phyloP scores from a whole-genome alignment of 2,888 invertebrate species.

The Eupithecia tripunctaria region DNA sequence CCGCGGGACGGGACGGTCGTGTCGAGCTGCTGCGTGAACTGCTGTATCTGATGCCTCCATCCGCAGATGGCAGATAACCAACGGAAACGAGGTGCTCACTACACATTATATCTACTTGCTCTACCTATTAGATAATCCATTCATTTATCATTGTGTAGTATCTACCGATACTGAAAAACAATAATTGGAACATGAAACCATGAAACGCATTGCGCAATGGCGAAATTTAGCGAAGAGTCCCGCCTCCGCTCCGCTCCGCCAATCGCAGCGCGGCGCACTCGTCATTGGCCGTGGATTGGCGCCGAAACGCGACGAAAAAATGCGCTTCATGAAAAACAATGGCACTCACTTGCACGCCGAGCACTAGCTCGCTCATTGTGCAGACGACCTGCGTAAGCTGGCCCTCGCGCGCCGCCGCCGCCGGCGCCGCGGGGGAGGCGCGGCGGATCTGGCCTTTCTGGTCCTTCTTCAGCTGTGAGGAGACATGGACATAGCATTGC shows the following conservation, averaged over 20 bases:
- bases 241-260: slow-evolving; percentile 64
- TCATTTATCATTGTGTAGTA: not conserved
- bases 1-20: not conserved
- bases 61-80: not conserved
- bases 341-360: slow-evolving; percentile 69
- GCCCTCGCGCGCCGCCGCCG: slow-evolving; percentile 34
- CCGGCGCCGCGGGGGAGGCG: slow-evolving; percentile 25
- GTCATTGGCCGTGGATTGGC: slow-evolving; percentile 65
- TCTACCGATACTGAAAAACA: slow-evolving; percentile 58
- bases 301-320: slow-evolving; percentile 66
- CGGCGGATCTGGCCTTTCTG: slow-evolving; percentile 32
- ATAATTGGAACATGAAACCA: slow-evolving; percentile 45
- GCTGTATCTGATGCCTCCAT: not conserved
- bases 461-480: slow-evolving; percentile 34
- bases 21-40: not conserved
- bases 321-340: slow-evolving; percentile 73
- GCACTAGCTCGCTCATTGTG: slow-evolving; percentile 62
- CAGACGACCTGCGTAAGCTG: slow-evolving; percentile 48
- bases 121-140: not conserved
- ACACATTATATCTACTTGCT: not conserved
- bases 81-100: not conserved
- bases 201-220: slow-evolving; percentile 58
- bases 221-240: slow-evolving; percentile 59
- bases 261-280: slow-evolving; percentile 58
- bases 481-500: slow-evolving; percentile 46